Evolutionary conservation across 2,888 invertebrate species (phyloP), one percentile per base, ranked within the genome.

Genomic region (Listrodromus nycthemerus): DNA sequence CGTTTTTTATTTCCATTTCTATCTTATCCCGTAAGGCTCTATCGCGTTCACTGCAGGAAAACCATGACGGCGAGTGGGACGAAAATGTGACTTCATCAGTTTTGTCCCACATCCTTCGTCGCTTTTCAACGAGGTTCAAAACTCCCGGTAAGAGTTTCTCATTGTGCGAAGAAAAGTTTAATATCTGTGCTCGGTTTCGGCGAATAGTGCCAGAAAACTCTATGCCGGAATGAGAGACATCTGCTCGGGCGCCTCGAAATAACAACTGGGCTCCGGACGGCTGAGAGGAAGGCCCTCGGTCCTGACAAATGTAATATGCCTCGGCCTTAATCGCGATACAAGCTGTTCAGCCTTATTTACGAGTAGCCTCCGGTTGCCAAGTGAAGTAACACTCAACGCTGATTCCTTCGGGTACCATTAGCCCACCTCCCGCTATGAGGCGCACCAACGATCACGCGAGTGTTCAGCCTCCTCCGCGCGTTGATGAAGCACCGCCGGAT

Each of bases 221-320:
- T 88, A 88, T 91, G 92, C 91, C 91, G 65, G 65, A 73, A 73
- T 88, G 89, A 92, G 89, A 92, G 91, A 89, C 91, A 92, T 92
- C 92, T 92, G 91, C 89, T 89, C 87, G 74, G 41, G 87, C 88
- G 87, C 85, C 86, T 88, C 88, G 89, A 90, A 91, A 91, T 92
- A 92, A 91, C 91, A 87, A 88, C 88, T 87, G 86, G 76, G 86
- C 73, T 82, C 74, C 30, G 63, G 48, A 66, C 58, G 74, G 10
- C 8, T 10, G 21, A 13, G 21, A 13, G 21, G 55, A 24, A 24
- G 55, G 21, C 55, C 30, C 61, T 61, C 61, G 65, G 89, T 89
- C 90, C 91, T 92, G 93, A 93, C 92, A 93, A 91, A 91, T 89
- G 92, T 92, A 92, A 92, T 91, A 91, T 90, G 89, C 82, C 73